Evolutionary conservation across 2,797 vertebrate genomes (phyloP).

Genomic region (Urosaurus nigricauda): DNA sequence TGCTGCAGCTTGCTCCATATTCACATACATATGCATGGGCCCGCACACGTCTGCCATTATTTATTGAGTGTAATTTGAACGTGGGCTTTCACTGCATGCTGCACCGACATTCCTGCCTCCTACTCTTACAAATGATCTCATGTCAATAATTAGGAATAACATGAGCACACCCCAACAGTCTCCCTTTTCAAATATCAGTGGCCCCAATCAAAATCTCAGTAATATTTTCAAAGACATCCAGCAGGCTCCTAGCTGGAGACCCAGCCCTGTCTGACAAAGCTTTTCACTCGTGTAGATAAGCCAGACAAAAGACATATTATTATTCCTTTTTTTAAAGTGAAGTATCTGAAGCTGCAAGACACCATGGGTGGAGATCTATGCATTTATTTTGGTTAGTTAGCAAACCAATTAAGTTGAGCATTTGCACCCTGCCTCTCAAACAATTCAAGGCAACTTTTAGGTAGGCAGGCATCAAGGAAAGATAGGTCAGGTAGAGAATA

Average conservation of each 20-base stretch:
- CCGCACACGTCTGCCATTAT: neutral
- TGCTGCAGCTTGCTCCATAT: neutral
- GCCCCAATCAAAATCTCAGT: neutral
- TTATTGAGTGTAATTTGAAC: slow-evolving; percentile 25
- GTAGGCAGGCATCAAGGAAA: neutral
- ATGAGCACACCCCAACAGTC: slow-evolving; percentile 20
- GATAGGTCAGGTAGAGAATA: too few species aligned
- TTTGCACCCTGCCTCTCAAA: neutral
- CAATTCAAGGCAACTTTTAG: neutral
- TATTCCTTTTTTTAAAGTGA: neutral
- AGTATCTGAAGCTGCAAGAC: neutral
- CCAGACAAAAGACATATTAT: neutral
- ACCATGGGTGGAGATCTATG: neutral
- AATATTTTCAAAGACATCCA: neutral
- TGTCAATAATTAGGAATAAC: slow-evolving; percentile 37
- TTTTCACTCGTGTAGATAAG: neutral
- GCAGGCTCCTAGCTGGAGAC: neutral
- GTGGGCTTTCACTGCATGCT: neutral
- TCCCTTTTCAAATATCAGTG: slow-evolving; percentile 1
- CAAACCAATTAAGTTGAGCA: neutral
- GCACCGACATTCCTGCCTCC: neutral
- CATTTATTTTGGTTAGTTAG: neutral
- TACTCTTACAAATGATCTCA: slow-evolving; percentile 23
- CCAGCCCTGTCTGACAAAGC: neutral
- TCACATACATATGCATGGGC: neutral